Percentiles rank a stretch among this genome's conserved stretches.
These are phyloP conservation scores for Diprion similis DNA, from an alignment of 1,140 invertebrate species.

Conservation along the genomic window DNA sequence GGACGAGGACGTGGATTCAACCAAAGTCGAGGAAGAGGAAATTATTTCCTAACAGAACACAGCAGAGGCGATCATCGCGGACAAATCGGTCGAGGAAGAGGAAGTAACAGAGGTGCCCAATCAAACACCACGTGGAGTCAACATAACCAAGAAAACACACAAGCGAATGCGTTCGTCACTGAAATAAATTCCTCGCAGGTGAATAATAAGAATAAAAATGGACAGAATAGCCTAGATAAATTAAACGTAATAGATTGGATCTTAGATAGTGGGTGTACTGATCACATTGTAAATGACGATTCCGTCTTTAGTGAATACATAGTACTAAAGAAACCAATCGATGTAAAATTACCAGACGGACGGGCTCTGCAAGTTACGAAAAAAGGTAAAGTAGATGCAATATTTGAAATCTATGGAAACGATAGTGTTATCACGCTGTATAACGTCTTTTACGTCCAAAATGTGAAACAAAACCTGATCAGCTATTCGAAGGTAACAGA, in stretches of 20 bases:
- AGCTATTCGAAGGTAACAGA: conserved; percentile 25
- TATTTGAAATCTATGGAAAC: conserved; percentile 23
- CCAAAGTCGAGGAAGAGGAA: too few species aligned
- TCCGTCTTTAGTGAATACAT: conserved; percentile 16
- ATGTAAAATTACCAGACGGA: conserved; percentile 31
- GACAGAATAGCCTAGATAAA: background rate
- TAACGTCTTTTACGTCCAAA: conserved; percentile 28
- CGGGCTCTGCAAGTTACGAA: conserved; percentile 27
- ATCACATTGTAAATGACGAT: conserved; percentile 26
- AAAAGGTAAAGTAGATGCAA: conserved; percentile 20
- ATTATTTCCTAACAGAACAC: too few species aligned
- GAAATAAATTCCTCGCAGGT: background rate
- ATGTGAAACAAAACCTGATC: conserved; percentile 22
- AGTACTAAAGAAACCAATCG: conserved; percentile 18
- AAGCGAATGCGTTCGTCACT: background rate
- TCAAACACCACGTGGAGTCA: background rate
- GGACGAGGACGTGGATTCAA: background rate
- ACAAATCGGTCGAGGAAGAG: too few species aligned
- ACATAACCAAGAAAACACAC: background rate
- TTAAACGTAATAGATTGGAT: conserved; percentile 19
- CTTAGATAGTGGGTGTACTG: conserved; percentile 32
- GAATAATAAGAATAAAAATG: background rate
- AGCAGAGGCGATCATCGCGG: too few species aligned
- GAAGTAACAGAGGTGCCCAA: background rate
- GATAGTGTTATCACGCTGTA: conserved; percentile 17